phyloP scores from a whole-genome alignment of 2,797 vertebrate species.

The Gobio occitaniae region DNA sequence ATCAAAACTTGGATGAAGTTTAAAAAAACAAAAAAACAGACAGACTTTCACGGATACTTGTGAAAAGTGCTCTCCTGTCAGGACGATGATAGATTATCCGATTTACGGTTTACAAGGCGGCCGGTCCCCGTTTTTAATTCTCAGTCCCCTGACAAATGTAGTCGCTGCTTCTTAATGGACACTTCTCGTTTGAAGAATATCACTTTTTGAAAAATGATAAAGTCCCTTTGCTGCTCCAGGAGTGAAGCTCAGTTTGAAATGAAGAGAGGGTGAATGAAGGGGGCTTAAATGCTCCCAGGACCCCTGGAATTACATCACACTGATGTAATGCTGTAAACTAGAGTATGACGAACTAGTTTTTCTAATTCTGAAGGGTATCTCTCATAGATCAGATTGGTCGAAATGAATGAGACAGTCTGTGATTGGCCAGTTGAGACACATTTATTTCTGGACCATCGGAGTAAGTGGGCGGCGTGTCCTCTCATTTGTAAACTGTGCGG shows the following conservation, averaged over 20 bases:
- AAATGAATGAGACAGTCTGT: conserved; percentile 58
- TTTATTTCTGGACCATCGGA: conserved; percentile 82
- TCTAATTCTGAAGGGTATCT: conserved; percentile 72
- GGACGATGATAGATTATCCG: conserved; percentile 74
- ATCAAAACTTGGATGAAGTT: conserved; percentile 67
- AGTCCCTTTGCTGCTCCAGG: conserved; percentile 13
- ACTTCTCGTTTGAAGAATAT: conserved; percentile 56
- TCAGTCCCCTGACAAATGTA: conserved; percentile 69
- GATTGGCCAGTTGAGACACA: conserved; percentile 76
- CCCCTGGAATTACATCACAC: conserved; percentile 80
- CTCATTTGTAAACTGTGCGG: conserved; percentile 66
- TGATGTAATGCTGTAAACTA: conserved; percentile 70
- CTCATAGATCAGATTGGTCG: conserved; percentile 66
- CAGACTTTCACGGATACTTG: conserved; percentile 71
- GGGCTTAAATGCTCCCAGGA: conserved; percentile 73
- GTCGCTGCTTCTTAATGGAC: conserved; percentile 65
- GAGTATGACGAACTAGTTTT: conserved; percentile 79
- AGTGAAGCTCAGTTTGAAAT: conserved; percentile 69
- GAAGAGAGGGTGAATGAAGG: conserved; percentile 60
- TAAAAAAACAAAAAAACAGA: conserved; percentile 60
- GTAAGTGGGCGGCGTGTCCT: conserved; percentile 34
- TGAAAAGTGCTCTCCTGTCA: conserved; percentile 69
- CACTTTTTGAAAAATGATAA: conserved; percentile 46
- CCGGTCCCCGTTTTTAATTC: conserved; percentile 70
- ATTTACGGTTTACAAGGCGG: conserved; percentile 65